phyloP scores from a whole-genome alignment of 2,797 vertebrate genomes.

The Esox lucius region DNA sequence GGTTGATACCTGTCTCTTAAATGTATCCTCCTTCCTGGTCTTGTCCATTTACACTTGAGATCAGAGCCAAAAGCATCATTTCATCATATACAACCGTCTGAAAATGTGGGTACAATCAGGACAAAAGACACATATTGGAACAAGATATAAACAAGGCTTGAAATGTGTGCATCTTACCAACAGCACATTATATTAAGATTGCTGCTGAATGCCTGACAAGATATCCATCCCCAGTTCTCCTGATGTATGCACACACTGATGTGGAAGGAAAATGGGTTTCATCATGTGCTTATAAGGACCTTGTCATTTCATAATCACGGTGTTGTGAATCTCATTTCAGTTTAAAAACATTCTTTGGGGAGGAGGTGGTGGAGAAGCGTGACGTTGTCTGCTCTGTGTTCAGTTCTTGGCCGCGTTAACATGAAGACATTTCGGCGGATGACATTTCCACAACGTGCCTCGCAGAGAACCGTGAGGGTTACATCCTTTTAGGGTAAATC shows the following conservation, averaged over 20 bases:
- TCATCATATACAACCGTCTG: no score
- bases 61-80: no score
- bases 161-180: slow-evolving; percentile 12
- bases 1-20: no score
- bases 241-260: neutral
- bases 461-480: slow-evolving; percentile 20
- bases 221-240: neutral
- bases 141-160: neutral
- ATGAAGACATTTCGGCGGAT: slow-evolving; percentile 26
- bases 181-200: slow-evolving; percentile 8
- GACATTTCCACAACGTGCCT: slow-evolving; percentile 24
- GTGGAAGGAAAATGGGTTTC: neutral
- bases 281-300: neutral
- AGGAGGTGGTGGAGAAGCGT: slow-evolving; percentile 15
- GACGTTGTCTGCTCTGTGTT: neutral
- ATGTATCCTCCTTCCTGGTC: no score
- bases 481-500: slow-evolving; percentile 44
- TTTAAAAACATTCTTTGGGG: slow-evolving; percentile 20
- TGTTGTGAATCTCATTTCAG: slow-evolving; percentile 14
- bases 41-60: no score
- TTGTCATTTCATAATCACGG: slow-evolving; percentile 12
- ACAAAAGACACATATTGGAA: no score
- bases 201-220: neutral
- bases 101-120: no score
- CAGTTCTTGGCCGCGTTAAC: slow-evolving; percentile 26